Conservation (phyloP, 1,140 invertebrate genomes). For the Bombus sylvicola region DNA sequence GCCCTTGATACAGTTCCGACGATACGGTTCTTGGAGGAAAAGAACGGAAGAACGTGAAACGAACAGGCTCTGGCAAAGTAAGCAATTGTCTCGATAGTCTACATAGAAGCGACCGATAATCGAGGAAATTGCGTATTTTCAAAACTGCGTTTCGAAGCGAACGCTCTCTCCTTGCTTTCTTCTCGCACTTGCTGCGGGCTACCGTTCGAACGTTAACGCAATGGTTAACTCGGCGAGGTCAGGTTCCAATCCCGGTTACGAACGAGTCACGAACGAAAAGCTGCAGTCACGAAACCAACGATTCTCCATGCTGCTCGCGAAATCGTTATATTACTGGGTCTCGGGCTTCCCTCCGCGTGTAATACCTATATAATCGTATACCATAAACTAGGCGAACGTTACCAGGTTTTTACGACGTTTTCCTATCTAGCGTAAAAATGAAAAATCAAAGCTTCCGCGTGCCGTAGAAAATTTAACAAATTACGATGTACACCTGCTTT, state of each 20-base stretch:
- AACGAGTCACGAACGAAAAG: slow-evolving; percentile 50
- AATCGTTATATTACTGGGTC: slow-evolving; percentile 11
- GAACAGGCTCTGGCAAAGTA: neutral
- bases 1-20: too few species aligned
- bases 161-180: slow-evolving; percentile 22
- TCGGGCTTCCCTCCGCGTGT: neutral
- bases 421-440: too few species aligned
- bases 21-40: too few species aligned
- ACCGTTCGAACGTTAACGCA: slow-evolving; percentile 59
- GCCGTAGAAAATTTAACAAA: too few species aligned
- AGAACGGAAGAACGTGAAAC: too few species aligned
- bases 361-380: neutral
- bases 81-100: slow-evolving; percentile 47
- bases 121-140: neutral
- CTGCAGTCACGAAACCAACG: slow-evolving; percentile 61
- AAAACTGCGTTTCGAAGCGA: neutral
- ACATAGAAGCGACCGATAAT: neutral
- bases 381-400: neutral
- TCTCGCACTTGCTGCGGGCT: slow-evolving; percentile 49
- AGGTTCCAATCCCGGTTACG: slow-evolving; percentile 63
- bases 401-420: neutral
- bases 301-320: slow-evolving; percentile 38
- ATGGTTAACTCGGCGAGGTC: slow-evolving; percentile 67
- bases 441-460: too few species aligned
- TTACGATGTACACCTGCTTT: too few species aligned